Evolutionary conservation across 2,797 vertebrate genomes (phyloP), one percentile per base, ranked within the genome.

Genomic region (Anolis apletophallus): DNA sequence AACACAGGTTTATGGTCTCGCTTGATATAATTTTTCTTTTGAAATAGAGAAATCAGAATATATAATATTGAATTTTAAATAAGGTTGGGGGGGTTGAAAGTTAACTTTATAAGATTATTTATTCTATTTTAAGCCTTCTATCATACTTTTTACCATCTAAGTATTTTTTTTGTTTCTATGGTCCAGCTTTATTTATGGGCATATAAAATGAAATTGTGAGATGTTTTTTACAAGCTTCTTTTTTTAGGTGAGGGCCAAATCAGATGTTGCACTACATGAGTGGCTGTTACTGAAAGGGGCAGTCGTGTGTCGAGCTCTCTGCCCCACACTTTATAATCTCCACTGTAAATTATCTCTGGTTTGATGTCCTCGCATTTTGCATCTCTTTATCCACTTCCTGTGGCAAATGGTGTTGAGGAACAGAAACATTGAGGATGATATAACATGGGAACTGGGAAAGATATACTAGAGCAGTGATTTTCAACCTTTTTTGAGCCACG

Each of bases 101-200:
- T 94, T 95, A 96, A 96, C 95, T 97, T 97, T 97, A 97, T 97
- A 94, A 96, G 95, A 96, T 96, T 97, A 97, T 97, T 97, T 97
- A 97, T 97, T 97, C 94, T 97, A 96, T 96, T 97, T 97, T 96
- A 96, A 97, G 93, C 95, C 92, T 96, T 96, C 96, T 96, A 90
- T 96, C 95, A 93, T 96, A 95, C 86, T 87, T 95, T 96, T 96
- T 96, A 94, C 94, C 96, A 94, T 95, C 93, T 89, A 95, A 78
- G 91, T 90, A 90, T 95, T 95, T 95, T 95, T 95, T 87, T 80
- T 80, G 86, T 95, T 93, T 94, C 87, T 36, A 73, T 95, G 94
- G 90, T 93, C 94, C 96, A 94, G 95, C 96, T 97, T 96, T 97
- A 95, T 95, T 95, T 96, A 96, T 92, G 89, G 95, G 95, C 96